phyloP scores from a whole-genome alignment of 2,888 invertebrate species.

The Drosophila longiperda region DNA sequence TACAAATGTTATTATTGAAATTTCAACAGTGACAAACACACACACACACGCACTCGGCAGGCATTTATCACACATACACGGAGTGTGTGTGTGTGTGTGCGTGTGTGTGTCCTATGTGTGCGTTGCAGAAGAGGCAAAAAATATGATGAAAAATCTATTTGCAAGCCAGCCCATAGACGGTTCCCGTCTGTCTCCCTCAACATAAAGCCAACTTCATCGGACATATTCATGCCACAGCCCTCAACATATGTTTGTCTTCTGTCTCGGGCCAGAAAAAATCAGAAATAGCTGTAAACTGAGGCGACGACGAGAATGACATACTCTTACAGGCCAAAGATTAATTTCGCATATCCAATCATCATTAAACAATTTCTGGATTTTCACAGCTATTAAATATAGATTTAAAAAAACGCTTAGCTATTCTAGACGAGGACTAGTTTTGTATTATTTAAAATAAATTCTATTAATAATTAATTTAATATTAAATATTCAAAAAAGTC shows the following conservation, averaged over 20 bases:
- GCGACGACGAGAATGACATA: background rate
- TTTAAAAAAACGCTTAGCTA: background rate
- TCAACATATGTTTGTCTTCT: conserved; percentile 64
- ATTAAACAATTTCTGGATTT: background rate
- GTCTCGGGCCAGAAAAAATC: conserved; percentile 8
- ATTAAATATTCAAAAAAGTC: background rate
- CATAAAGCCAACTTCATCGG: conserved; percentile 4
- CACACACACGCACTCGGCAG: conserved; percentile 31
- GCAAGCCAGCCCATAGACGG: conserved; percentile 39
- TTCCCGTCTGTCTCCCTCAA: conserved; percentile 2
- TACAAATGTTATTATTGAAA: conserved; percentile 80
- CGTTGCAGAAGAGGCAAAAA: conserved; percentile 39
- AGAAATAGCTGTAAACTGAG: too few relatives aligned
- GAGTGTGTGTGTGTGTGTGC: background rate
- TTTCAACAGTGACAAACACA: conserved; percentile 52
- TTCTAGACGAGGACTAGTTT: background rate
- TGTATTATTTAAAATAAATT: background rate
- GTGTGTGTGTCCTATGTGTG: conserved; percentile 31
- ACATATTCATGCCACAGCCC: conserved; percentile 48
- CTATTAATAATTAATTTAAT: background rate
- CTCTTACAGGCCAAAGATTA: background rate
- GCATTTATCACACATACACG: conserved; percentile 63
- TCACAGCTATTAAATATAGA: background rate
- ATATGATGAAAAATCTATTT: conserved; percentile 75
- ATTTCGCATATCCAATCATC: background rate